Evolutionary conservation across 2,797 vertebrate genomes (phyloP), one percentile per base, ranked within the genome.

Genomic region (Pteropus rufus): DNA sequence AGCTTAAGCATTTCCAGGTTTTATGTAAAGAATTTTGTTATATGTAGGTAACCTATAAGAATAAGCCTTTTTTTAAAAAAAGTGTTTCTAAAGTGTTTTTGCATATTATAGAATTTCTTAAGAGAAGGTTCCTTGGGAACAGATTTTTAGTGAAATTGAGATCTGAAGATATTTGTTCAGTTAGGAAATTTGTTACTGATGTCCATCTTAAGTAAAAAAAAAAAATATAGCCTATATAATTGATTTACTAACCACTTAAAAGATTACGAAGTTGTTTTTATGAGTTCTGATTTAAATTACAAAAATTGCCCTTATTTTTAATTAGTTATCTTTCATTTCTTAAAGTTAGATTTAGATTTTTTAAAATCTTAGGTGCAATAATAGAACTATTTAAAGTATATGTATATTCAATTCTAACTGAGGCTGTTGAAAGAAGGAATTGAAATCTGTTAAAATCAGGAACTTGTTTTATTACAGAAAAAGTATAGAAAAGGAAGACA

Each of bases 401-500:
- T 84, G 9, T 39, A 39, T 67, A 60, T 75, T 87, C n/a, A 60
- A 2, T 82, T 84, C 39, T 70, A 93, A 64, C n/a, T 90, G 41
- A 31, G 89, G n/a, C 58, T 96, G 10, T 91, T 76, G 18, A 85
- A 86, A 83, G 24, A 82, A 92, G 24, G 75, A 91, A 60, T 73
- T 81, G 21, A 88, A 96, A 88, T 90, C 10, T 90, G 19, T 85
- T 94, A 85, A 85, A 70, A 82, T 64, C 52, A 58, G 89, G 64
- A 93, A 64, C 26, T 54, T 64, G 34, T 52, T 86, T 96, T 82
- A 67, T 82, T 85, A 46, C 31, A 80, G 41, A 90, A n/a, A 88
- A 93, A 87, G 36, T 70, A 62, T 31, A 67, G 23, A 81, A 97
- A 89, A 5, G 29, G 82, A 92, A 80, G 24, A 76, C 1, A 31